Percentiles rank a stretch among this genome's conserved stretches.
phyloP scores from a whole-genome alignment of 2,888 invertebrate genomes.

The Colostygia pectinataria region DNA sequence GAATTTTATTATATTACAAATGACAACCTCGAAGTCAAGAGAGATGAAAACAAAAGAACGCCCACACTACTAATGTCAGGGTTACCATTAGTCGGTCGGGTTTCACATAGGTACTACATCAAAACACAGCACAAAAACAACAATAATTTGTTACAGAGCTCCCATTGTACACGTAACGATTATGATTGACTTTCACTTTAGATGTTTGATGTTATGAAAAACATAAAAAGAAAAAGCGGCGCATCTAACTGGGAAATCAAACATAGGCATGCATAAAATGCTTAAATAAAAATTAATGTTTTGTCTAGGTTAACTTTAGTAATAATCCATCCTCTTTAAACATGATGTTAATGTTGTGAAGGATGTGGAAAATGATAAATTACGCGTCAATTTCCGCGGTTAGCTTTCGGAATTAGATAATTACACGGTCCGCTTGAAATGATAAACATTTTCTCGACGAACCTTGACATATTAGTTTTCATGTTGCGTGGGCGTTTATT shows the following conservation, averaged over 20 bases:
- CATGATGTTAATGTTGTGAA: slow-evolving; percentile 21
- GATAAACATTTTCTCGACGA: slow-evolving; percentile 55
- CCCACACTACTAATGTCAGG: slow-evolving; percentile 25
- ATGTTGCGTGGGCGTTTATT: slow-evolving; percentile 53
- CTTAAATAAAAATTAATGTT: slow-evolving; percentile 28
- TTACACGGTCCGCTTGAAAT: slow-evolving; percentile 53
- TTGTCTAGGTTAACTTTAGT: slow-evolving; percentile 3
- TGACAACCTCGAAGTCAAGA: slow-evolving; percentile 24
- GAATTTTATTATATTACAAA: slow-evolving; percentile 9
- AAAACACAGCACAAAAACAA: slow-evolving; percentile 37
- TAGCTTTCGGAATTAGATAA: slow-evolving; percentile 51
- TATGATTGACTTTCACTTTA: slow-evolving; percentile 44
- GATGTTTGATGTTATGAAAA: slow-evolving; percentile 24
- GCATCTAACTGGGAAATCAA: not conserved
- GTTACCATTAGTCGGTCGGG: slow-evolving; percentile 28
- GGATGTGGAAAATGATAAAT: slow-evolving; percentile 34
- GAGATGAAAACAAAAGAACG: slow-evolving; percentile 33
- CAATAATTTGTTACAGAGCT: slow-evolving; percentile 42
- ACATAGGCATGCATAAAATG: slow-evolving; percentile 3
- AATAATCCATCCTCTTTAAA: slow-evolving; percentile 17
- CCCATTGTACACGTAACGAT: slow-evolving; percentile 44
- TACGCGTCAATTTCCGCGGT: slow-evolving; percentile 44
- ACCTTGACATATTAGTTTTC: slow-evolving; percentile 73
- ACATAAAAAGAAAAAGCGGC: slow-evolving; percentile 8
- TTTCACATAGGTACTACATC: slow-evolving; percentile 28